These are phyloP conservation scores for Allolobophora icterica DNA, from an alignment of 2,888 invertebrate genomes.

Conservation along the genomic window DNA sequence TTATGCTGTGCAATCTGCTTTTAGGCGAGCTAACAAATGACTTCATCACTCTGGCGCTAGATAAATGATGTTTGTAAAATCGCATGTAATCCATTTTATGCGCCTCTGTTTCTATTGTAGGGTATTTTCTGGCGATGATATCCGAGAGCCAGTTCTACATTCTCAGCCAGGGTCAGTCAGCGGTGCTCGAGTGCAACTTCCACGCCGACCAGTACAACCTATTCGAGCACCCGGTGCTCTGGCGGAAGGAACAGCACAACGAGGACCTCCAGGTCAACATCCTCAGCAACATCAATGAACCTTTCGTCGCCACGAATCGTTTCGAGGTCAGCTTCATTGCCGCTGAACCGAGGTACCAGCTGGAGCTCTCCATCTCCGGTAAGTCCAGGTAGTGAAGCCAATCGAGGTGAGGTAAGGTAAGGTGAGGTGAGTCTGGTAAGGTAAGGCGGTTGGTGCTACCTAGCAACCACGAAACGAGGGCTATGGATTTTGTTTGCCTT, in stretches of 20 bases:
- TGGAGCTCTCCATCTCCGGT: constrained; percentile 39
- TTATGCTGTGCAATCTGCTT: not conserved
- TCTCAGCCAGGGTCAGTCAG: constrained; percentile 35
- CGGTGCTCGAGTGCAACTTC: constrained; percentile 43
- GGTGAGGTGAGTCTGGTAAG: too few species aligned
- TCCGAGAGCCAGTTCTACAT: constrained; percentile 44
- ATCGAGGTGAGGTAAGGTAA: not conserved
- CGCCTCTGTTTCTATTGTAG: constrained; percentile 24
- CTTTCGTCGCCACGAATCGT: constrained; percentile 44
- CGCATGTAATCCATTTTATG: not conserved
- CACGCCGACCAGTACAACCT: constrained; percentile 43
- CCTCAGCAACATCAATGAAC: constrained; percentile 48
- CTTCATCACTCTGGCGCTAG: too few species aligned
- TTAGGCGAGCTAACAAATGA: not conserved
- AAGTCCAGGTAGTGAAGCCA: not conserved
- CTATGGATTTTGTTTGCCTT: too few species aligned
- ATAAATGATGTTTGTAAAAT: not conserved
- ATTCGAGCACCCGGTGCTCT: constrained; percentile 44
- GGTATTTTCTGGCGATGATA: constrained; percentile 41
- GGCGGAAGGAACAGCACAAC: constrained; percentile 45
- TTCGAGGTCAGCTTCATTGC: constrained; percentile 44
- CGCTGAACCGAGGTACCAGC: constrained; percentile 41
- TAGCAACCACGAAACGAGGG: too few species aligned
- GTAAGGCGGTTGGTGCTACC: too few species aligned
- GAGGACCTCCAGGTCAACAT: constrained; percentile 45